Conservation (phyloP, 2,797 vertebrate species). For the Tapera naevia region DNA sequence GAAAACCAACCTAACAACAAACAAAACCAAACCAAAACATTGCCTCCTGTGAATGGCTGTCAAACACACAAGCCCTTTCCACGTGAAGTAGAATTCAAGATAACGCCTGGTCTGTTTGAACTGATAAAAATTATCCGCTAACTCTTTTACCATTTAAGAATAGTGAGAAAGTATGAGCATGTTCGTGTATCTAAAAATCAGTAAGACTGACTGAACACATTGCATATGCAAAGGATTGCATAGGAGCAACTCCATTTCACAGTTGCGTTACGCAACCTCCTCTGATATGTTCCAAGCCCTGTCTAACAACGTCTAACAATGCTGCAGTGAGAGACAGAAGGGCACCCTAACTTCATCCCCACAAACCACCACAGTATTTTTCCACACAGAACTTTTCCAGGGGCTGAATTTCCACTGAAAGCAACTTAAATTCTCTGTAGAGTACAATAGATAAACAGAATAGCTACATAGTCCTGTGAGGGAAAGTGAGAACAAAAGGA, state of each 20-base stretch:
- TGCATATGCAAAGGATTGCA: background rate
- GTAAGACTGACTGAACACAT: background rate
- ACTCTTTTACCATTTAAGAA: background rate
- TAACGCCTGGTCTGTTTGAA: background rate
- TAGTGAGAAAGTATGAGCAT: background rate
- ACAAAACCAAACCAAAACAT: background rate
- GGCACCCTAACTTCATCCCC: background rate
- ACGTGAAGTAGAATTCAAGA: background rate
- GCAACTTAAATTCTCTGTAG: background rate
- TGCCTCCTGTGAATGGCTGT: background rate
- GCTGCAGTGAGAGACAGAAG: background rate
- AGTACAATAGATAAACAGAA: background rate
- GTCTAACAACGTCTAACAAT: background rate
- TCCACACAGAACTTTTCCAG: background rate
- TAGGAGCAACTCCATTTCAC: background rate
- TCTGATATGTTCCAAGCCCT: background rate
- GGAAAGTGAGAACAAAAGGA: background rate
- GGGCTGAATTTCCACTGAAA: background rate
- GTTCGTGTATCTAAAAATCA: background rate
- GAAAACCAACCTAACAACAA: background rate
- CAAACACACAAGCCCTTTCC: background rate
- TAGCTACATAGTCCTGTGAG: background rate
- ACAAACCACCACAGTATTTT: background rate
- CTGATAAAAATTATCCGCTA: background rate
- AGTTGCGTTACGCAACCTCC: background rate